Evolutionary conservation across 2,113 vertebrate species (phyloP).

Genomic region (Salminus brasiliensis): DNA sequence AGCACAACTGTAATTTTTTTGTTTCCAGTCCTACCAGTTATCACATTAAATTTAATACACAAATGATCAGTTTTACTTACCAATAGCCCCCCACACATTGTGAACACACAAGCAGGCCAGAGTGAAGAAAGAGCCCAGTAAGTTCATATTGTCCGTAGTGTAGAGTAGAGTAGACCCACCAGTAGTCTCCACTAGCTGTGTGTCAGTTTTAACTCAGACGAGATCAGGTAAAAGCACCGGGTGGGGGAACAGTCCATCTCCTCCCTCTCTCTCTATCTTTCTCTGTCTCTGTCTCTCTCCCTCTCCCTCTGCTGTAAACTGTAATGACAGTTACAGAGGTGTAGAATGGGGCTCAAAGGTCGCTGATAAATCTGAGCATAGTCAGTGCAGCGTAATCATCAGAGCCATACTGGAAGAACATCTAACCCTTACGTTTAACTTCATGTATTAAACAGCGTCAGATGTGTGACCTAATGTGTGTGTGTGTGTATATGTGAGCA

Average conservation of each 20-base stretch:
- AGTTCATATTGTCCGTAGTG: slow-evolving; percentile 35
- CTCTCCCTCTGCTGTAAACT: slow-evolving; percentile 3
- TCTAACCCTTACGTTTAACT: neutral
- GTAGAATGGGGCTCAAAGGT: slow-evolving; percentile 32
- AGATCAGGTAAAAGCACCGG: neutral
- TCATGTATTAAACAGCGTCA: neutral
- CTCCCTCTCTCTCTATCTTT: neutral
- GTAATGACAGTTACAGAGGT: slow-evolving; percentile 2
- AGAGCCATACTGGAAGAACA: neutral
- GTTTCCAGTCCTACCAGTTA: neutral
- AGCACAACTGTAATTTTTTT: too few relatives aligned
- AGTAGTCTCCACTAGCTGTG: neutral
- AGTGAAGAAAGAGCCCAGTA: slow-evolving; percentile 5
- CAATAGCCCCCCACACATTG: slow-evolving; percentile 38
- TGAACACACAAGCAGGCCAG: slow-evolving; percentile 36
- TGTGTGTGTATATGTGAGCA: neutral
- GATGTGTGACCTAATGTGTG: neutral
- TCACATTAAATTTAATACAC: neutral
- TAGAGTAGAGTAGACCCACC: neutral
- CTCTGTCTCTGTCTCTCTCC: neutral
- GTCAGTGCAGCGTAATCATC: neutral
- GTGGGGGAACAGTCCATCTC: too few relatives aligned
- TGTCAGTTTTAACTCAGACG: neutral
- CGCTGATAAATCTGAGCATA: neutral
- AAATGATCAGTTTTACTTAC: slow-evolving; percentile 54